Conservation (phyloP, 2,113 vertebrate genomes). For the Conger conger region DNA sequence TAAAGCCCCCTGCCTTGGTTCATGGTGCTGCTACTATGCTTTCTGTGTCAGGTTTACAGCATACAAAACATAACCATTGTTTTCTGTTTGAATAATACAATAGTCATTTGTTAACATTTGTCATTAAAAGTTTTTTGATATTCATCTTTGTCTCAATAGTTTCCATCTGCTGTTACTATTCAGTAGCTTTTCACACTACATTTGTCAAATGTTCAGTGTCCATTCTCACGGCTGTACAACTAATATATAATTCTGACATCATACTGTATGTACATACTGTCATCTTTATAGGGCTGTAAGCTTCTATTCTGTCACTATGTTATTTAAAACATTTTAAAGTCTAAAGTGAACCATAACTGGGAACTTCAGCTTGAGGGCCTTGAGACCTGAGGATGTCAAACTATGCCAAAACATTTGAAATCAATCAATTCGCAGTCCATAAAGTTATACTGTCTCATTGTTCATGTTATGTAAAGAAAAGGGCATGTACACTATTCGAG, state of each 20-base stretch:
- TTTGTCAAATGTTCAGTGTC: not conserved
- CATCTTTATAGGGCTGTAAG: not conserved
- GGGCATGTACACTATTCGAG: no score
- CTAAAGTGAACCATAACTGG: not conserved
- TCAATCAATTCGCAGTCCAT: no score
- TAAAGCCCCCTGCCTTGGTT: not conserved
- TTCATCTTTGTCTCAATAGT: not conserved
- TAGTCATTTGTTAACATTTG: conserved; percentile 39
- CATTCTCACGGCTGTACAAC: not conserved
- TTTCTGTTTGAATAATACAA: conserved; percentile 7
- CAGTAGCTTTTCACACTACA: not conserved
- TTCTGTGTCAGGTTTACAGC: conserved; percentile 33
- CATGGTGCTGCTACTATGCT: conserved; percentile 33
- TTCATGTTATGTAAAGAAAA: no score
- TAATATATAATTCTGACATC: not conserved
- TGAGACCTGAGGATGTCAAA: no score
- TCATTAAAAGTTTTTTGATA: conserved; percentile 2
- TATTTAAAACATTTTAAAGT: not conserved
- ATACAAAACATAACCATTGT: conserved; percentile 24
- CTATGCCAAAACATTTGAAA: no score
- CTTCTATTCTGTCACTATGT: not conserved
- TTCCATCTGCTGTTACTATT: conserved; percentile 18
- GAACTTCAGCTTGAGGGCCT: no score
- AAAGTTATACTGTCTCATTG: no score
- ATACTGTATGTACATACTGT: not conserved